Evolutionary conservation across 2,113 vertebrate genomes (phyloP).

Genomic region (Bungarus multicinctus): DNA sequence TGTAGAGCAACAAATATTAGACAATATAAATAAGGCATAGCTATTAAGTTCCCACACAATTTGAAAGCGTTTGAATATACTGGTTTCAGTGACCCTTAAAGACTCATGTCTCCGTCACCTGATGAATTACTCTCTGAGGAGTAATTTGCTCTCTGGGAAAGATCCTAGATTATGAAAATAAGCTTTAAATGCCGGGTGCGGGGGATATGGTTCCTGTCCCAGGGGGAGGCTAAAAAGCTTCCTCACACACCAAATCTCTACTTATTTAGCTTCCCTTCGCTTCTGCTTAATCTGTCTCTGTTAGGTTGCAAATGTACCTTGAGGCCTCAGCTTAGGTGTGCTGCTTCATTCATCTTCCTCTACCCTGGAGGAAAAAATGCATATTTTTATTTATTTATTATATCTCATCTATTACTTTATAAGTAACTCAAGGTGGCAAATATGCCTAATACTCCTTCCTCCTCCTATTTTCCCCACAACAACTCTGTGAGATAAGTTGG

Average conservation of each 20-base stretch:
- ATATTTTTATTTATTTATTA: background rate
- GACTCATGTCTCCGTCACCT: background rate
- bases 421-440: background rate
- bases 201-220: background rate
- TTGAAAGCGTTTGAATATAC: background rate
- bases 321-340: background rate
- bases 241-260: no score
- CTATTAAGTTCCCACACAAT: background rate
- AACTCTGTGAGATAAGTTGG: background rate
- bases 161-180: background rate
- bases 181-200: background rate
- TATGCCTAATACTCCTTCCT: background rate
- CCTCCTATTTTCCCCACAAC: background rate
- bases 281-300: background rate
- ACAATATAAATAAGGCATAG: background rate
- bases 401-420: background rate
- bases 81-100: background rate
- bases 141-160: background rate
- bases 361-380: background rate
- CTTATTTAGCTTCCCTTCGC: background rate
- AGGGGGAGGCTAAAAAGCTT: background rate
- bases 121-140: background rate
- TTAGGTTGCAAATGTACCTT: background rate
- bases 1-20: background rate
- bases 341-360: background rate